Evolutionary conservation across 2,797 vertebrate genomes (phyloP), one percentile per base, ranked within the genome.

Genomic region (Acropternis orthonyx): DNA sequence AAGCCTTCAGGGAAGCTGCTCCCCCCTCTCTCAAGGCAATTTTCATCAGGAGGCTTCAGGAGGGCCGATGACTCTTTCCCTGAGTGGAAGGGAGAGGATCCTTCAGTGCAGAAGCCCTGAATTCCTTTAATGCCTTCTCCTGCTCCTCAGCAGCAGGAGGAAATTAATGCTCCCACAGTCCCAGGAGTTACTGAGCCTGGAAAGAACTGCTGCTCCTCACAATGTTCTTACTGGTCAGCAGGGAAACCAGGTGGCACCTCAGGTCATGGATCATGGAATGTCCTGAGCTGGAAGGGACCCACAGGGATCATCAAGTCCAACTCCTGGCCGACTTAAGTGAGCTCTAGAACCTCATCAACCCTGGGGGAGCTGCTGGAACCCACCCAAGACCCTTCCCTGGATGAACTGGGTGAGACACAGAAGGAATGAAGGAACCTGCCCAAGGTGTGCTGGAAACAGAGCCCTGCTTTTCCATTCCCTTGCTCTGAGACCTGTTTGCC

Each of bases 191-290:
- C 2, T 34, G 11, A 21, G 1, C 41, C 62, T 55, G 16, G 9
- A 36, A 19, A 39, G 22, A 13, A 4, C 21, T 1, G 13, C 9
- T 18, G 7, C 13, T 23, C 36, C 17, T 54, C 62, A 23, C 71
- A 61, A 10, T 0, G 4, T 9, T 48, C 21, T 3, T 12, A 39
- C 21, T 4, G 27, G 9, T 10, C 13, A 43, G 24, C 23, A 10
- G 44, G 36, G 49, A 14, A 5, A 34, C 21, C 19, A 52, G 20
- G 3, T 6, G 27, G 5, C 41, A 9, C n/a, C 36, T 6, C 14
- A 72, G 34, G 32, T 8, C 46, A 59, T 9, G 24, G 27, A 24
- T 18, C 41, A 24, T n/a, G 22, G 41, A n/a, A 44, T 44, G 32
- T 22, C 39, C 61, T 43, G 39, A 8, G 14, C 5, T 44, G 41